Conservation (phyloP, 1,140 invertebrate species). For the Camponotus pennsylvanicus region DNA sequence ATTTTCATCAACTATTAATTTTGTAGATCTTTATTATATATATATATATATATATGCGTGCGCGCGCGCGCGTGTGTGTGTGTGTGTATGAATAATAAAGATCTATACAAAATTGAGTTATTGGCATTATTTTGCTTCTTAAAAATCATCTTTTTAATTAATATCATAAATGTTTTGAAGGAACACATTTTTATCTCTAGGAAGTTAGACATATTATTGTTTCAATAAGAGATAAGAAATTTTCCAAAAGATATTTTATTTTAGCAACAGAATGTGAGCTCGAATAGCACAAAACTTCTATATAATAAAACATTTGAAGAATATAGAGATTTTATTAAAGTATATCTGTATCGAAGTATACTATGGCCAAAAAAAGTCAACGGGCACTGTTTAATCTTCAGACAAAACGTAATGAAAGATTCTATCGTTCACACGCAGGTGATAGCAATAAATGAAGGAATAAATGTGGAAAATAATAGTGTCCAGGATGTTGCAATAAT, state of each 20-base stretch:
- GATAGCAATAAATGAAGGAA: constrained; percentile 31
- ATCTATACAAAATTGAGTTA: too few relatives aligned
- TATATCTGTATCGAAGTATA: neutral
- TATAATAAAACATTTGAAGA: neutral
- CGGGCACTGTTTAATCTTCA: constrained; percentile 5
- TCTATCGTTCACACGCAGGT: constrained; percentile 5
- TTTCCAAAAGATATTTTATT: neutral
- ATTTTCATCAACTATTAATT: too few relatives aligned
- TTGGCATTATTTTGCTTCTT: too few relatives aligned
- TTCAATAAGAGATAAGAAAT: neutral
- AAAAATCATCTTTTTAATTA: neutral
- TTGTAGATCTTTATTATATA: too few relatives aligned
- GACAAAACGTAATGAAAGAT: constrained; percentile 35
- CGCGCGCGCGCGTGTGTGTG: too few relatives aligned
- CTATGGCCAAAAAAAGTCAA: neutral
- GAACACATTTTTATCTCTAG: neutral
- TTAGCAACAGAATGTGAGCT: neutral
- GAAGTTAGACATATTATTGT: neutral
- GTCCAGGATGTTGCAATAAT: constrained; percentile 64
- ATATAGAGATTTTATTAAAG: neutral
- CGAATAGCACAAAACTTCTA: neutral
- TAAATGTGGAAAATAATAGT: constrained; percentile 60
- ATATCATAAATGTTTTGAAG: neutral
- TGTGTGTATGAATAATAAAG: too few relatives aligned
- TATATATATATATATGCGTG: too few relatives aligned